These are phyloP conservation scores for Acanthornis magna DNA, from an alignment of 2,797 vertebrate species.

Conservation along the genomic window DNA sequence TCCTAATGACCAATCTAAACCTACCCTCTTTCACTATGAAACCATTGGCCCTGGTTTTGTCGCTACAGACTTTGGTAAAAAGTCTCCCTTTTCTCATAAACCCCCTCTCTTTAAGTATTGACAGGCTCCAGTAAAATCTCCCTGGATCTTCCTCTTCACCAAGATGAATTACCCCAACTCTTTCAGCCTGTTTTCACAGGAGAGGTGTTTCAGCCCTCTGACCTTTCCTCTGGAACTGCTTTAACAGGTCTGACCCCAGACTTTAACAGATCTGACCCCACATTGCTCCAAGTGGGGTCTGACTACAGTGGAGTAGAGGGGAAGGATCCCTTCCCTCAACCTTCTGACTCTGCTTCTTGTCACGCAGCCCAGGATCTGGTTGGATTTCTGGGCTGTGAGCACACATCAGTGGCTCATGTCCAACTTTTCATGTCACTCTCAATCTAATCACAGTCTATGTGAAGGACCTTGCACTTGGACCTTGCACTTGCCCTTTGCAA, in stretches of 20 bases:
- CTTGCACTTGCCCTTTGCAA: not conserved
- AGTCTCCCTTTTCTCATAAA: not conserved
- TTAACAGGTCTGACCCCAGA: not conserved
- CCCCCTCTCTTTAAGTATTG: not conserved
- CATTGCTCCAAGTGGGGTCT: not conserved
- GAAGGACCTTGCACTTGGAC: not conserved
- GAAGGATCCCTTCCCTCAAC: fast-evolving
- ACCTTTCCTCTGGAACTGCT: not conserved
- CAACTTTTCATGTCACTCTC: not conserved
- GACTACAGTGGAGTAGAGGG: not conserved
- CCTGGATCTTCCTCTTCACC: not conserved
- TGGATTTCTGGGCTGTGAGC: not conserved
- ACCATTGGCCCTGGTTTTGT: not conserved
- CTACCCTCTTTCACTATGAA: not conserved
- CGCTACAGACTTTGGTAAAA: not conserved
- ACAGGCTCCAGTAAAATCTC: not conserved
- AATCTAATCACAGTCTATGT: not conserved
- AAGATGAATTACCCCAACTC: not conserved
- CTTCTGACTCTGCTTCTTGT: not conserved
- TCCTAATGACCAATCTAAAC: not conserved
- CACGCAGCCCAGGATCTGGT: not conserved
- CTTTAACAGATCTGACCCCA: not conserved
- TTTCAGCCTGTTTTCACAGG: not conserved
- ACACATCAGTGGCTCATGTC: not conserved
- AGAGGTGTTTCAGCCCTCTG: not conserved